Evolutionary conservation across 2,113 vertebrate species (phyloP).

Genomic region (Pollachius pollachius): DNA sequence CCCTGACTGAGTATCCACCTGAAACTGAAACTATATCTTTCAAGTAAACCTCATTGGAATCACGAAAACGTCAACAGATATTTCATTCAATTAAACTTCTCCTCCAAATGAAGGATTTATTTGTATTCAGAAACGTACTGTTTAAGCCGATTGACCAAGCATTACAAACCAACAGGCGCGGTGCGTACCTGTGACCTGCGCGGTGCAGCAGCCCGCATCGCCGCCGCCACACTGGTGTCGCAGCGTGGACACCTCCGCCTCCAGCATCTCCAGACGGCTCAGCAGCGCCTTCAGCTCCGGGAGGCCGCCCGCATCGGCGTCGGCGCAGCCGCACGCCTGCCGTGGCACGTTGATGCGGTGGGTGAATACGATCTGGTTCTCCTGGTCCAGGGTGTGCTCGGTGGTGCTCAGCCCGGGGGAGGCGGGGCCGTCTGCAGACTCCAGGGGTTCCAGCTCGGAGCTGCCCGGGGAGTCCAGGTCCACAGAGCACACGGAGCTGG

Average conservation of each 20-base stretch:
- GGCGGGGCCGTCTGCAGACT: constrained; percentile 45
- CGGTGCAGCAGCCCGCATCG: constrained; percentile 77
- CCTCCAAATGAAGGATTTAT: too few relatives aligned
- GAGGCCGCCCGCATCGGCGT: constrained; percentile 52
- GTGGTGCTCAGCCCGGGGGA: constrained; percentile 67
- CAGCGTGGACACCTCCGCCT: constrained; percentile 85
- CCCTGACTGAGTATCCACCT: too few relatives aligned
- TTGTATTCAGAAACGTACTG: too few relatives aligned
- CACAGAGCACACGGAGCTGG: constrained; percentile 82
- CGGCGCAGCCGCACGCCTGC: constrained; percentile 83
- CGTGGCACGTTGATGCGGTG: constrained; percentile 94
- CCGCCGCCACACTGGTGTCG: constrained; percentile 78
- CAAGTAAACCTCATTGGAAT: too few relatives aligned
- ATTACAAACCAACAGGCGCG: too few relatives aligned
- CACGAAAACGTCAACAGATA: too few relatives aligned
- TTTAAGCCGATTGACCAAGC: too few relatives aligned
- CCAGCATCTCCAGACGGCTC: constrained; percentile 88
- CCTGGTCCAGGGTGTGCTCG: constrained; percentile 78
- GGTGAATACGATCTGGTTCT: constrained; percentile 94
- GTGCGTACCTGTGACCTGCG: constrained; percentile 69
- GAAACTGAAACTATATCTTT: too few relatives aligned
- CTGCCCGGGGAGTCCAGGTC: constrained; percentile 78
- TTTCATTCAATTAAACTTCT: too few relatives aligned
- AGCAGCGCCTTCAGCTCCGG: constrained; percentile 86
- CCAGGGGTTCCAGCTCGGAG: constrained; percentile 54